These are phyloP conservation scores for Ommatoiulus sabulosus DNA, from an alignment of 2,888 invertebrate genomes.

Conservation along the genomic window DNA sequence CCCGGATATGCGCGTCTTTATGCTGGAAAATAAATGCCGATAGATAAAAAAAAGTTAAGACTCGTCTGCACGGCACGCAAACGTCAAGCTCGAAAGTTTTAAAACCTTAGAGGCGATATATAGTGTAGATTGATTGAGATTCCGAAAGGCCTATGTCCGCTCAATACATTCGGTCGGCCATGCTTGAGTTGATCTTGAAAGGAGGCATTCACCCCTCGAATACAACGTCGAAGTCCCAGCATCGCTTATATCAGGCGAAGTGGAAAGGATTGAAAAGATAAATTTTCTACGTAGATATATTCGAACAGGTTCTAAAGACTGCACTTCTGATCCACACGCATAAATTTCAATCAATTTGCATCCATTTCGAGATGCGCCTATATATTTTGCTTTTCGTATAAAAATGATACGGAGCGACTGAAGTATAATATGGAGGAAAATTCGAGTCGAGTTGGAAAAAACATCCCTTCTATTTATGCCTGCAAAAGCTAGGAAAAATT, in stretches of 20 bases:
- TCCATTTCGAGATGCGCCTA: neutral
- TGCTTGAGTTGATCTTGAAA: constrained; percentile 43
- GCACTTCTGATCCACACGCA: neutral
- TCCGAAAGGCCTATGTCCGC: constrained; percentile 11
- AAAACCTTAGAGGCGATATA: neutral
- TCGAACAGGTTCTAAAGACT: constrained; percentile 43
- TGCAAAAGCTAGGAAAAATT: neutral
- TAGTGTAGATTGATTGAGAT: constrained; percentile 15
- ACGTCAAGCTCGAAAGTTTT: neutral
- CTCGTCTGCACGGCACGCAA: neutral
- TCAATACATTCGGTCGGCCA: constrained; percentile 24
- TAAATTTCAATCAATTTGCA: constrained; percentile 40
- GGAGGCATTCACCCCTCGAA: constrained; percentile 4
- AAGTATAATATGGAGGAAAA: neutral
- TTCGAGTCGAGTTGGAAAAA: neutral
- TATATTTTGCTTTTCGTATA: neutral
- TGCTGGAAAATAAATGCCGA: neutral
- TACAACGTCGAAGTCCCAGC: neutral
- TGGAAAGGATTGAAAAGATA: constrained; percentile 23
- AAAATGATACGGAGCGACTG: neutral
- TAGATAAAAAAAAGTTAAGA: neutral
- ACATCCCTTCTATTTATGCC: neutral
- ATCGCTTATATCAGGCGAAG: neutral
- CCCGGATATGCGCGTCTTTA: constrained; percentile 24
- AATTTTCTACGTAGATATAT: neutral